Evolutionary conservation across 2,797 vertebrate species (phyloP), one percentile per base, ranked within the genome.

Genomic region (Spondyliosoma cantharus): DNA sequence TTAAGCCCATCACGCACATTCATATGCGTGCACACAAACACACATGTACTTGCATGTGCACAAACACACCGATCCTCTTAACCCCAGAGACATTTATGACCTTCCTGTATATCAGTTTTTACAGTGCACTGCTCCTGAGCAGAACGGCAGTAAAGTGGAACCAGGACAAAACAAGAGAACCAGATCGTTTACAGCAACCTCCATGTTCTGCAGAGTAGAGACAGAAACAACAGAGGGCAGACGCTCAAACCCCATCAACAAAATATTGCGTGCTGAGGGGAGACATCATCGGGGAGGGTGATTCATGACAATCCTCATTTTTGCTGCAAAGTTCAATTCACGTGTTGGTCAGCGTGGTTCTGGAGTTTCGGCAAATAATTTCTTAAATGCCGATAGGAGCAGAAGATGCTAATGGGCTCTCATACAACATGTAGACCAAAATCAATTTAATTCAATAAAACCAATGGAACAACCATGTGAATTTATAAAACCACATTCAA

Each of bases 101-200:
- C 72, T 93, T 93, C 92, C 88, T 84, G 88, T 60, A 19, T 87
- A 86, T 91, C 77, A 22, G 76, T 75, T 92, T 91, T 90, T 90
- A 89, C 74, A 79, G 86, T 43, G 86, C 78, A 59, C 69, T 7
- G 84, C 76, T 73, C 79, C 61, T 25, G 75, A 85, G 76, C 81
- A 77, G 83, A 80, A 76, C 80, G 61, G 73, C 89, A 88, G 89
- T 90, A 85, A 93, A 92, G 80, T 60, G 68, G 67, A 89, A 72
- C 48, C 64, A 85, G 62, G 81, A 83, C 29, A 53, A 73, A 86
- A 74, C 64, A 63, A 37, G 60, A 71, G 65, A 64, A 24, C 2
- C 57, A n/a, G 71, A 79, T 56, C 68, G 58, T 80, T 80, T 59
- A 46, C 63, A 74, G 64, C 49, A 7, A 82, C 8, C 65, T 80